Percentiles rank a stretch among this genome's conserved stretches.
Conservation (phyloP, 2,888 invertebrate genomes). For the Lycia hirtaria region DNA sequence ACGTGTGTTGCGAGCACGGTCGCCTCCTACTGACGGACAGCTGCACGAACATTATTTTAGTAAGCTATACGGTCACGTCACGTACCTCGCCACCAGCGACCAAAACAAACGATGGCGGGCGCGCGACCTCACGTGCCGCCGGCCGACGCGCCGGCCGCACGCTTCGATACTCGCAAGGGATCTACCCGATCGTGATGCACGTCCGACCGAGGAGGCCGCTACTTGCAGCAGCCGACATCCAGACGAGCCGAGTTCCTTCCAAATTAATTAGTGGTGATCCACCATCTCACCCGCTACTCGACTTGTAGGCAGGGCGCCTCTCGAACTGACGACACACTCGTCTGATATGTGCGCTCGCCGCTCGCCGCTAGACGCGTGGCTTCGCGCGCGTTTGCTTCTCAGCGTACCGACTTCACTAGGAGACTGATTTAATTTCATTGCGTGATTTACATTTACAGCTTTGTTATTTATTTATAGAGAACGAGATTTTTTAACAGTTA, state of each 20-base stretch:
- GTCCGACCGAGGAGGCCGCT: too few species aligned
- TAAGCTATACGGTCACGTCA: neutral
- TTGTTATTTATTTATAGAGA: neutral
- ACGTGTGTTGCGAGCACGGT: neutral
- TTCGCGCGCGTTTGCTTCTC: neutral
- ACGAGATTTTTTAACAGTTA: neutral
- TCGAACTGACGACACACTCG: too few species aligned
- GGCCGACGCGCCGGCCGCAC: neutral
- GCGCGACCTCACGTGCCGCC: too few species aligned
- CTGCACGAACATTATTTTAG: neutral
- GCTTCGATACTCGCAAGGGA: neutral
- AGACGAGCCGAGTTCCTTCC: too few species aligned
- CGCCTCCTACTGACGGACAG: neutral
- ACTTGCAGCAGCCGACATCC: too few species aligned
- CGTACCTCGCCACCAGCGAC: neutral
- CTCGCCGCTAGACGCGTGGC: neutral
- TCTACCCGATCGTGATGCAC: too few species aligned
- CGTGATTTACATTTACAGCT: neutral
- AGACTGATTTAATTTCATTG: neutral
- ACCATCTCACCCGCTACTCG: too few species aligned
- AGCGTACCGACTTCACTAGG: neutral
- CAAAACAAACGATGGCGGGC: neutral
- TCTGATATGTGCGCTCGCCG: too few species aligned
- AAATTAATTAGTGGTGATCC: too few species aligned
- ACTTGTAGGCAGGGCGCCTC: too few species aligned